Evolutionary conservation across 2,888 invertebrate genomes (phyloP).

Genomic region (Gari tellinella): DNA sequence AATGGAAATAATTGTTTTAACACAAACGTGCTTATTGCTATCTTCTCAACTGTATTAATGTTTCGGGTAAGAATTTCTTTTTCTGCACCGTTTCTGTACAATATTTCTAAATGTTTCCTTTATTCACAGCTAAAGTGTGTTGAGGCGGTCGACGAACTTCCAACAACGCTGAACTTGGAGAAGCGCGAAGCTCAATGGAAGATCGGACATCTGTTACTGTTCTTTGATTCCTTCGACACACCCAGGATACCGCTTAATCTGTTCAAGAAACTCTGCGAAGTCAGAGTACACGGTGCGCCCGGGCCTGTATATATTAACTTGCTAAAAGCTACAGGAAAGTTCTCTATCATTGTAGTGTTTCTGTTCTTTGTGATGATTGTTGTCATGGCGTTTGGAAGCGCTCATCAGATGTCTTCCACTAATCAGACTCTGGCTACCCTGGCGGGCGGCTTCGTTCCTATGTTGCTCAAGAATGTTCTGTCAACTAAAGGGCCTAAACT

Average conservation of each 20-base stretch:
- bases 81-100: no score
- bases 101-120: no score
- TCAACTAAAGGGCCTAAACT: constrained; percentile 79
- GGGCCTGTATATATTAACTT: constrained; percentile 82
- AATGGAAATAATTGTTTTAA: no score
- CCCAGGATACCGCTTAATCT: constrained; percentile 80
- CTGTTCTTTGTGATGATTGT: constrained; percentile 81
- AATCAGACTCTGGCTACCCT: constrained; percentile 81
- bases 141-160: constrained; percentile 74
- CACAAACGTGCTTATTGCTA: no score
- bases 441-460: constrained; percentile 81
- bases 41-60: no score
- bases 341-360: constrained; percentile 80
- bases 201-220: constrained; percentile 81
- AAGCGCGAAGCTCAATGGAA: constrained; percentile 78
- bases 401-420: constrained; percentile 79
- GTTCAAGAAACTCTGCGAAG: constrained; percentile 79
- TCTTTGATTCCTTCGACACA: constrained; percentile 81
- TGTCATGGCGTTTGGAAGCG: constrained; percentile 81
- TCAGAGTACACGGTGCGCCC: constrained; percentile 80
- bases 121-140: constrained; percentile 64
- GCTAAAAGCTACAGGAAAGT: constrained; percentile 78
- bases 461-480: constrained; percentile 81
- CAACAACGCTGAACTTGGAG: constrained; percentile 69
- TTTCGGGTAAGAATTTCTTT: no score